Evolutionary conservation across 2,797 vertebrate genomes (phyloP), one percentile per base, ranked within the genome.

Genomic region (Loriculus beryllinus): DNA sequence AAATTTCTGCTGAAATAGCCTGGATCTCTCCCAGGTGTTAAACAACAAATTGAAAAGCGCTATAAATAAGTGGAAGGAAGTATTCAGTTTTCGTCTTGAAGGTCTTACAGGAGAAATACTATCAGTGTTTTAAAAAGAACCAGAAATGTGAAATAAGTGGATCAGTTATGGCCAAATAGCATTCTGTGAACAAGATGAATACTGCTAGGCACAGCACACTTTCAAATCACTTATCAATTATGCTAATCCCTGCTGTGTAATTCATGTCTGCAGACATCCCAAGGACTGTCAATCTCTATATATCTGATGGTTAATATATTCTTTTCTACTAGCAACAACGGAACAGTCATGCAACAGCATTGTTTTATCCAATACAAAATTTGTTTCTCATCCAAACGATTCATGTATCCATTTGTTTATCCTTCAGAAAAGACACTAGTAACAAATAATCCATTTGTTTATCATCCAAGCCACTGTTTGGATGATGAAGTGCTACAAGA

Each of bases 31-130:
- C 86, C 93, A 56, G 96, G 85, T 82, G 91, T 86, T 88, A 97
- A 95, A 82, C 29, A 95, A 86, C 96, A 97, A 91, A 97, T 95
- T 11, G 97, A 97, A 91, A 96, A 97, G 70, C 75, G 85, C 94
- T 97, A 60, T 64, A 94, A 97, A 67, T n/a, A 95, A 40, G 74
- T 35, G 22, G 57, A 96, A 12, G 49, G 48, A 84, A 42, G 52
- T 85, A 67, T n/a, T 80, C 49, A 33, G 14, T 88, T 75, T 84
- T 71, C 16, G 33, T 49, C 47, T 64, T 42, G 22, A 35, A 80
- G 35, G 14, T 83, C 47, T 83, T 78, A 31, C 22, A 86, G 22
- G 79, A 75, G 22, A 90, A 95, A 54, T 43, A 75, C 37, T 81
- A 75, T 48, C 40, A 86, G 28, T 84, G 17, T 65, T 86, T 49